Evolutionary conservation across 2,797 vertebrate species (phyloP), one percentile per base, ranked within the genome.

Genomic region (Hirundo rustica): DNA sequence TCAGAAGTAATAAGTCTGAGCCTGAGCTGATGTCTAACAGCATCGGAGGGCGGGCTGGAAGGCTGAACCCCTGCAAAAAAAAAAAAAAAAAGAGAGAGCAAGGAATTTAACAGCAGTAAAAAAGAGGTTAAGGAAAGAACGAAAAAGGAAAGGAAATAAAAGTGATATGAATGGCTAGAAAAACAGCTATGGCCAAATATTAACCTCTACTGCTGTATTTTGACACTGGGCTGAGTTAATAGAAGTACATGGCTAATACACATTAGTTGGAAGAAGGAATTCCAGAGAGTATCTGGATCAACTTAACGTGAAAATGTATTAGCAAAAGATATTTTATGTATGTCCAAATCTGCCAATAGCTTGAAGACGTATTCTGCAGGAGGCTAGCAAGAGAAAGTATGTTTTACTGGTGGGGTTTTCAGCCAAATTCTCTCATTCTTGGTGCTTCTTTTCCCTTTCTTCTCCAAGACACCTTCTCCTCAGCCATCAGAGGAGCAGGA

Each of bases 1-100:
- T 96, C 96, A 96, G 93, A 86, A 97, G 88, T 70, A 92, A 95
- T 95, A 97, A 96, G 91, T 96, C 92, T 96, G 93, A 95, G 95
- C 80, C 79, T 20, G 64, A 86, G 72, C 89, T 94, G 91, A 92
- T 93, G 95, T 94, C 93, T 93, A 92, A 88, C 88, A 94, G 89
- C 85, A 54, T 92, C 0, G 40, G 91, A 55, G 91, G 92, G 77
- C 0, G 2, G 94, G 76, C 83, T 96, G 94, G 95, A 82, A 95
- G 91, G 91, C 93, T 94, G 71, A 95, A 89, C 95, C 89, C 40
- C 86, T 93, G 83, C 91, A 92, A 75, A 93, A 92, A 75, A 93
- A 96, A 38, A 38, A 38, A 38, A 38, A 38, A 38, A 38, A 38
- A 36, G 10, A 91, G 93, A 95, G 93, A 90, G 92, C 80, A 47